A percentile compares a stretch with the other conserved stretches of the same genome.
Evolutionary conservation across 2,888 invertebrate species (phyloP).

Genomic region (Agelastica alni): DNA sequence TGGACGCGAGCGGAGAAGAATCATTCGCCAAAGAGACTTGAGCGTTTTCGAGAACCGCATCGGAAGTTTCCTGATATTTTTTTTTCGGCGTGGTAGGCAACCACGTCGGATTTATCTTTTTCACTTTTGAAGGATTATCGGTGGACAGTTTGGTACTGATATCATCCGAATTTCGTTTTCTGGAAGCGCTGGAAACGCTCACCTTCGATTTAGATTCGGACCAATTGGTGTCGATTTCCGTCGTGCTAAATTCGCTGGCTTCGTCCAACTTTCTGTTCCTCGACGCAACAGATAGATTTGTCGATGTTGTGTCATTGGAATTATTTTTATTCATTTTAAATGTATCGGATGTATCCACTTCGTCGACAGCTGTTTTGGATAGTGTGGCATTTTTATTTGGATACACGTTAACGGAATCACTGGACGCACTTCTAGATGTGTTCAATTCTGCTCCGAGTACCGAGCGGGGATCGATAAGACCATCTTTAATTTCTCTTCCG

Average conservation of each 20-base stretch:
- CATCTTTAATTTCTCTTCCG: too few species aligned
- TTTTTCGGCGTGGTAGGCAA: not conserved
- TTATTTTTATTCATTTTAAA: too few species aligned
- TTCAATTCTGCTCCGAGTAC: too few species aligned
- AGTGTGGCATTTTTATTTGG: too few species aligned
- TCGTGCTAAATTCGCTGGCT: not conserved
- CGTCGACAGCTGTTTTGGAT: too few species aligned
- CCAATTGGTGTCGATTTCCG: not conserved
- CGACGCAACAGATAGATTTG: slow-evolving; percentile 22
- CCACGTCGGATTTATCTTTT: not conserved
- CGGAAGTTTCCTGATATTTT: not conserved
- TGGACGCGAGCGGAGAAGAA: not conserved
- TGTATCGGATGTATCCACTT: too few species aligned
- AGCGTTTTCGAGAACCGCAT: not conserved
- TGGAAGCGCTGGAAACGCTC: slow-evolving; percentile 31
- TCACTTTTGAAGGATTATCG: slow-evolving; percentile 4
- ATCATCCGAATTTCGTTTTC: slow-evolving; percentile 29
- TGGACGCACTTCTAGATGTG: too few species aligned
- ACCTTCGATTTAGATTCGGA: not conserved
- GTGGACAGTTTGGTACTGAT: not conserved
- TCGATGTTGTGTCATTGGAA: too few species aligned
- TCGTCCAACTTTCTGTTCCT: slow-evolving; percentile 29
- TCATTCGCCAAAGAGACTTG: not conserved
- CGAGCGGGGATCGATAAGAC: too few species aligned
- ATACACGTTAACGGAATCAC: too few species aligned